Conservation (phyloP, 2,888 invertebrate genomes). For the Sclerodermus sp. region DNA sequence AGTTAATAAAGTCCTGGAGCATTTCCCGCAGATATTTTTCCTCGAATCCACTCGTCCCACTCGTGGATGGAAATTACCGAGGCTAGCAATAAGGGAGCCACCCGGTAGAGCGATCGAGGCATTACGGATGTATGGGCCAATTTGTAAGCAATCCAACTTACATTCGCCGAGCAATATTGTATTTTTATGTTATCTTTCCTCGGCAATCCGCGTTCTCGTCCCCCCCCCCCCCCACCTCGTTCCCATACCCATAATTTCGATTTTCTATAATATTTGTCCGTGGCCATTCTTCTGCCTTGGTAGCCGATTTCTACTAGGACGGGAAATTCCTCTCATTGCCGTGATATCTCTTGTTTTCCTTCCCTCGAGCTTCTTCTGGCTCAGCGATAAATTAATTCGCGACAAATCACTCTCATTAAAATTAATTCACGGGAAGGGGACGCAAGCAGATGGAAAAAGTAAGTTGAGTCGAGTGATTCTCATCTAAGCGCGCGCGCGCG, state of each 20-base stretch:
- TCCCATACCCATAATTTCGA: neutral
- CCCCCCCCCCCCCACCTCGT: no score
- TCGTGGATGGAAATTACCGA: constrained; percentile 43
- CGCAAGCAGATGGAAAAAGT: no score
- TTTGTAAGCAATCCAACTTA: constrained; percentile 59
- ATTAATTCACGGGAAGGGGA: no score
- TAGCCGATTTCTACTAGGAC: no score
- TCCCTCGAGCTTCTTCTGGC: no score
- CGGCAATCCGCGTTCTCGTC: constrained; percentile 22
- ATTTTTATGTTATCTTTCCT: constrained; percentile 49
- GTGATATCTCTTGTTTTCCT: no score
- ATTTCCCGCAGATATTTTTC: constrained; percentile 27
- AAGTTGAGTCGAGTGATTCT: no score
- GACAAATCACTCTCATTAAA: no score
- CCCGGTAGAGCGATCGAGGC: constrained; percentile 44
- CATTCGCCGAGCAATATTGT: constrained; percentile 52
- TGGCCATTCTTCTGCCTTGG: constrained; percentile 3
- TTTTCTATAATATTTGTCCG: neutral
- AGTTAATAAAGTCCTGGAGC: constrained; percentile 26
- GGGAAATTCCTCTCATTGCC: no score
- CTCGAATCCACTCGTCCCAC: constrained; percentile 24
- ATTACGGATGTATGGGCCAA: constrained; percentile 58
- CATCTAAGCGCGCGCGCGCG: no score
- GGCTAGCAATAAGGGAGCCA: constrained; percentile 37
- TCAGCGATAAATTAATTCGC: no score